Conservation (phyloP, 1,140 invertebrate genomes). For the Caenorhabditis brenneri region DNA sequence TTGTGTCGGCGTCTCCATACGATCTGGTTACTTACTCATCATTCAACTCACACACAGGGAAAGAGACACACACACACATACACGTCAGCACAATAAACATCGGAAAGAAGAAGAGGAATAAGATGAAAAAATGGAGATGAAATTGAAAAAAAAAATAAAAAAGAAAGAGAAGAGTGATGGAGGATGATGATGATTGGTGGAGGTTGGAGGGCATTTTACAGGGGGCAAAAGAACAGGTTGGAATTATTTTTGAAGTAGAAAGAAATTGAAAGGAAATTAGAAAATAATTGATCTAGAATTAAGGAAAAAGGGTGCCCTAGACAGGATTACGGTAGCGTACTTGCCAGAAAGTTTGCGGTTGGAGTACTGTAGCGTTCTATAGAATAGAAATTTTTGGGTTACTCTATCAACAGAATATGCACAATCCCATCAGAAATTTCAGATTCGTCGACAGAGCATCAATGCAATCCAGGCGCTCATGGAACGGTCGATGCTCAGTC, state of each 20-base stretch:
- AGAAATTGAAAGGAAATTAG: too few species aligned
- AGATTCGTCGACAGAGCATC: conserved; percentile 13
- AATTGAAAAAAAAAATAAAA: background rate
- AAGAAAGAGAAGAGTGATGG: background rate
- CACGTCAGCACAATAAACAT: conserved; percentile 39
- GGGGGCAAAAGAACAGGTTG: too few species aligned
- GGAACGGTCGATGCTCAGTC: conserved; percentile 3
- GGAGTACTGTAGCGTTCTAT: background rate
- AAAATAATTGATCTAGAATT: background rate
- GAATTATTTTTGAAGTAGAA: too few species aligned
- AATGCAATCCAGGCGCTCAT: conserved; percentile 18
- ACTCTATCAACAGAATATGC: background rate
- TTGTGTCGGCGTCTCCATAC: background rate
- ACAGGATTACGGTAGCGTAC: background rate
- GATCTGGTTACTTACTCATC: background rate
- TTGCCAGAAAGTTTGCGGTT: background rate
- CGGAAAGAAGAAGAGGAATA: background rate
- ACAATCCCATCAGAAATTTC: background rate
- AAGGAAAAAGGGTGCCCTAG: background rate
- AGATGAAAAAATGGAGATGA: background rate
- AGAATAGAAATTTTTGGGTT: too few species aligned
- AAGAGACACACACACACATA: background rate
- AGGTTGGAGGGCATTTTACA: background rate
- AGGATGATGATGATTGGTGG: conserved; percentile 1
- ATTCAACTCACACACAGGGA: background rate